Evolutionary conservation across 2,888 invertebrate species (phyloP).

Genomic region (Diadromus collaris): DNA sequence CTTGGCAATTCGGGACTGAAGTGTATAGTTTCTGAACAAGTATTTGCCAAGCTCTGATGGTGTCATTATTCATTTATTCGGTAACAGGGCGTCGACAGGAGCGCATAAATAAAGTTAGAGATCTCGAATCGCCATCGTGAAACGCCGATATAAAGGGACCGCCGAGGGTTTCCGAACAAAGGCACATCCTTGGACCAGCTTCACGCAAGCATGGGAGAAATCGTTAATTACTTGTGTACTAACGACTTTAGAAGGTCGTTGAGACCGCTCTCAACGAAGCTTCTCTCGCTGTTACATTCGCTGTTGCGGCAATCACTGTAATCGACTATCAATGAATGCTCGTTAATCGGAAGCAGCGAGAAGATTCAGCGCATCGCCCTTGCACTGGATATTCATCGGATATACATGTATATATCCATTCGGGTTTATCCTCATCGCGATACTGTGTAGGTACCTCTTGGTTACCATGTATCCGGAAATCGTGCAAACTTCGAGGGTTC

Average conservation of each 20-base stretch:
- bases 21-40: no score
- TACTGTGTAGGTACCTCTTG: slow-evolving; percentile 11
- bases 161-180: background rate
- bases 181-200: background rate
- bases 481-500: slow-evolving; percentile 25
- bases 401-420: slow-evolving; percentile 4
- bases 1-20: no score
- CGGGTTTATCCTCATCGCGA: slow-evolving; percentile 11
- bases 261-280: slow-evolving; percentile 6
- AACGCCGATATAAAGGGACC: background rate
- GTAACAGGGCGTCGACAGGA: no score
- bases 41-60: no score
- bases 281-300: background rate
- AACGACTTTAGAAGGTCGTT: slow-evolving; percentile 7
- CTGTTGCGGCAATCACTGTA: slow-evolving; percentile 10
- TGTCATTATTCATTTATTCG: no score
- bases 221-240: slow-evolving; percentile 27
- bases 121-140: background rate
- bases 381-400: background rate
- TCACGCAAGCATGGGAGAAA: background rate
- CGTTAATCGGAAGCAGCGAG: slow-evolving; percentile 22
- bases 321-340: slow-evolving; percentile 19
- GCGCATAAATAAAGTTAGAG: no score
- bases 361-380: background rate
- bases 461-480: slow-evolving; percentile 5